Percentiles rank a stretch among this genome's conserved stretches.
Conservation (phyloP, 2,113 vertebrate species). For the Semicossyphus pulcher region DNA sequence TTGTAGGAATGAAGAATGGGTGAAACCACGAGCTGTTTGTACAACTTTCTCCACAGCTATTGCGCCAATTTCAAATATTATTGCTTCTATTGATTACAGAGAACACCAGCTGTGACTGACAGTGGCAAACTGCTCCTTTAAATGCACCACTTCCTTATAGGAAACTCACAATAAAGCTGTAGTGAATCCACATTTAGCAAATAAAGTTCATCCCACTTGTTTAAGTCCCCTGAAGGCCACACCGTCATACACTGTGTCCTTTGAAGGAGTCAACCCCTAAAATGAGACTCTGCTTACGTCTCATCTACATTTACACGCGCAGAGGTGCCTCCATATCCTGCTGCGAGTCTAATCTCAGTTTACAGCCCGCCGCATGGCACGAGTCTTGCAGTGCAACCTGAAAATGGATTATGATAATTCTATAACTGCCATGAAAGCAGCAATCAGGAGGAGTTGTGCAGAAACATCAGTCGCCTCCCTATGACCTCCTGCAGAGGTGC, state of each 20-base stretch:
- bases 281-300: conserved; percentile 22
- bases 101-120: no score
- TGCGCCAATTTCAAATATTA: no score
- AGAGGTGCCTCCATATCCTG: conserved; percentile 53
- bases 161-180: conserved; percentile 7
- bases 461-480: conserved; percentile 50
- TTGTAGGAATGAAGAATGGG: no score
- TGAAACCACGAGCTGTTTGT: no score
- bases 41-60: no score
- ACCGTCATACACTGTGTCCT: background rate
- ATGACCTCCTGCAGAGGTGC: conserved; percentile 54
- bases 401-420: conserved; percentile 78
- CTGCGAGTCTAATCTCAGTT: conserved; percentile 76
- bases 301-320: conserved; percentile 46
- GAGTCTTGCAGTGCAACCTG: conserved; percentile 58
- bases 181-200: background rate
- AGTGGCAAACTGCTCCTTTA: no score
- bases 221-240: conserved; percentile 29
- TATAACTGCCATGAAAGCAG: conserved; percentile 46
- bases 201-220: background rate
- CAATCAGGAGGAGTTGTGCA: conserved; percentile 25
- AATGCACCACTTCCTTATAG: background rate
- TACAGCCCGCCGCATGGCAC: conserved; percentile 59
- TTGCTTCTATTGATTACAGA: no score
- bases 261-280: conserved; percentile 29